A percentile compares a stretch with the other conserved stretches of the same genome.
phyloP scores from a whole-genome alignment of 2,113 vertebrate genomes.

The Lophochroa leadbeateri region DNA sequence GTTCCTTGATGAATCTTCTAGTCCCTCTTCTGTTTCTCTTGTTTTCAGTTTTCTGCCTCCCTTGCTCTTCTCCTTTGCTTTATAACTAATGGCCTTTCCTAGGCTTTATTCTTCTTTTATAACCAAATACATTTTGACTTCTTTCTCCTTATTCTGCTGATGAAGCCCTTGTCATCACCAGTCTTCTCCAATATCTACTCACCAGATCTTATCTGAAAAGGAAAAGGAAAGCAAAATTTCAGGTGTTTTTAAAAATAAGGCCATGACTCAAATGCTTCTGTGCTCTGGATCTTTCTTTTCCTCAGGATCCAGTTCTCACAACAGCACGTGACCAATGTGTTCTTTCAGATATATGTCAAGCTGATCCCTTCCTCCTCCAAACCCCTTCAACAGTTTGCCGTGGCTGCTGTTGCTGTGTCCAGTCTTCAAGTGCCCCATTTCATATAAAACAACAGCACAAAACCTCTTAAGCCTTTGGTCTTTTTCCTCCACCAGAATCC shows the following conservation, averaged over 20 bases:
- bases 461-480: not conserved
- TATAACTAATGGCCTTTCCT: not conserved
- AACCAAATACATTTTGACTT: accelerated
- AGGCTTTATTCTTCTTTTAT: not conserved
- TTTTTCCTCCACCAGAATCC: not conserved
- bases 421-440: not conserved
- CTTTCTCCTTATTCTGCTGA: not conserved
- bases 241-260: not conserved
- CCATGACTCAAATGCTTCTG: not conserved
- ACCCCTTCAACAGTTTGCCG: accelerated
- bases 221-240: not conserved
- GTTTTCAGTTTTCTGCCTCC: not conserved
- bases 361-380: not conserved
- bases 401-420: not conserved
- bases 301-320: not conserved
- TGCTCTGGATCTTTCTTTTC: not conserved
- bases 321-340: not conserved
- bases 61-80: not conserved
- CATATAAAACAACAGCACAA: not conserved
- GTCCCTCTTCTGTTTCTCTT: not conserved
- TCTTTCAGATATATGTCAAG: not conserved
- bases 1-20: not conserved
- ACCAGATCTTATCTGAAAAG: not conserved
- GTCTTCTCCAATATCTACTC: not conserved
- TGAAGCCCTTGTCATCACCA: not conserved